Conservation (phyloP, 2,113 vertebrate species). For the Pterocles gutturalis region DNA sequence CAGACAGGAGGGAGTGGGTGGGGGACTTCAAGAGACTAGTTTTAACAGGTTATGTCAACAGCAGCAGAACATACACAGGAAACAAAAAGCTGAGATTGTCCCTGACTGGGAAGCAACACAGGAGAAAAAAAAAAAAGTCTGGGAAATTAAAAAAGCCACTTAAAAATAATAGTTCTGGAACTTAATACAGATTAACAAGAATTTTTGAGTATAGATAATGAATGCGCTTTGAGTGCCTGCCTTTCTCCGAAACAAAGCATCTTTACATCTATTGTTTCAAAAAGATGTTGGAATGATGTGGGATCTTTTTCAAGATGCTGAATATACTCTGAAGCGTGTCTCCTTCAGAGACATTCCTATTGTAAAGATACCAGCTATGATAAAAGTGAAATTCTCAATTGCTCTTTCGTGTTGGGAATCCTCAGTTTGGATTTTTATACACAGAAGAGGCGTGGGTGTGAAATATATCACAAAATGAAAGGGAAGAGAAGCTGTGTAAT, state of each 20-base stretch:
- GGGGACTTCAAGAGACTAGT: constrained; percentile 37
- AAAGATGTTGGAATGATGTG: accelerated
- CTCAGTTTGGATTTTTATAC: background rate
- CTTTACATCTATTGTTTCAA: background rate
- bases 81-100: background rate
- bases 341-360: background rate
- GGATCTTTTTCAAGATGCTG: background rate
- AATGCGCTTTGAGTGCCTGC: background rate
- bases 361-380: background rate
- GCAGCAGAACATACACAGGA: constrained; percentile 2
- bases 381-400: background rate
- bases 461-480: background rate
- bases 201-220: background rate
- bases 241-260: background rate
- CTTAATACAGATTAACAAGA: background rate
- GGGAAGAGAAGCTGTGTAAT: background rate
- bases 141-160: background rate
- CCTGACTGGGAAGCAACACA: background rate
- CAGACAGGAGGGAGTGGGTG: background rate
- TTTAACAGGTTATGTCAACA: constrained; percentile 65
- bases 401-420: background rate
- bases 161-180: background rate
- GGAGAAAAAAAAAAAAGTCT: background rate
- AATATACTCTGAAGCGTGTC: background rate
- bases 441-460: background rate